Evolutionary conservation across 2,113 vertebrate genomes (phyloP).

Genomic region (Perccottus glenii): DNA sequence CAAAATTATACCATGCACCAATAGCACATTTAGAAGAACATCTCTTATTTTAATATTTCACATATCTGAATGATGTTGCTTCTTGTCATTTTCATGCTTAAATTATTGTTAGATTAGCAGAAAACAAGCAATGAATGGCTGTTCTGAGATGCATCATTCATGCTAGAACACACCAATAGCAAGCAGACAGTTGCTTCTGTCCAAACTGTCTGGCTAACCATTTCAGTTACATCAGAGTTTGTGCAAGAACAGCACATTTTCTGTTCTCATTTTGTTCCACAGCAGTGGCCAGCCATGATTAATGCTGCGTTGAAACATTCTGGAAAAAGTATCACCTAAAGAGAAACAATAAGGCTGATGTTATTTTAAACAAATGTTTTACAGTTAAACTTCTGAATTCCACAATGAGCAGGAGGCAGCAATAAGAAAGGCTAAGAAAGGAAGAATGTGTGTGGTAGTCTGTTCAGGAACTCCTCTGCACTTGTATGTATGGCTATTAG

Average conservation of each 20-base stretch:
- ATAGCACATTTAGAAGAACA: constrained; percentile 28
- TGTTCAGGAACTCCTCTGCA: constrained; percentile 56
- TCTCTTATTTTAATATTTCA: background rate
- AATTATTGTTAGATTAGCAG: background rate
- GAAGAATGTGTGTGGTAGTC: constrained; percentile 41
- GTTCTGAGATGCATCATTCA: constrained; percentile 13
- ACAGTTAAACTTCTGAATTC: background rate
- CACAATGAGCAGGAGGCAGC: constrained; percentile 3
- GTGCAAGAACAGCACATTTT: constrained; percentile 46
- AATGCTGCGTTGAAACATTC: constrained; percentile 10
- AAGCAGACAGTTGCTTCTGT: constrained; percentile 5
- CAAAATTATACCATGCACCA: constrained; percentile 18
- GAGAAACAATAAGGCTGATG: constrained; percentile 18
- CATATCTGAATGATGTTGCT: background rate
- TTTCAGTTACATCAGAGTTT: constrained; percentile 31
- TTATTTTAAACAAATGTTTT: background rate
- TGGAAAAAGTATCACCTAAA: constrained; percentile 23
- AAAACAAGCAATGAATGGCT: constrained; percentile 19
- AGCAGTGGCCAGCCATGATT: constrained; percentile 30
- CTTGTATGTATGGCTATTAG: constrained; percentile 57
- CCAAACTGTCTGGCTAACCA: constrained; percentile 28
- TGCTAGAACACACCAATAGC: constrained; percentile 8
- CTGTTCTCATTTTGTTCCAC: constrained; percentile 13
- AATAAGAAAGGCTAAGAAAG: constrained; percentile 33
- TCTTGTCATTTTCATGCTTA: constrained; percentile 2